phyloP scores from a whole-genome alignment of 2,888 invertebrate genomes.

The Xiphydria camelus region DNA sequence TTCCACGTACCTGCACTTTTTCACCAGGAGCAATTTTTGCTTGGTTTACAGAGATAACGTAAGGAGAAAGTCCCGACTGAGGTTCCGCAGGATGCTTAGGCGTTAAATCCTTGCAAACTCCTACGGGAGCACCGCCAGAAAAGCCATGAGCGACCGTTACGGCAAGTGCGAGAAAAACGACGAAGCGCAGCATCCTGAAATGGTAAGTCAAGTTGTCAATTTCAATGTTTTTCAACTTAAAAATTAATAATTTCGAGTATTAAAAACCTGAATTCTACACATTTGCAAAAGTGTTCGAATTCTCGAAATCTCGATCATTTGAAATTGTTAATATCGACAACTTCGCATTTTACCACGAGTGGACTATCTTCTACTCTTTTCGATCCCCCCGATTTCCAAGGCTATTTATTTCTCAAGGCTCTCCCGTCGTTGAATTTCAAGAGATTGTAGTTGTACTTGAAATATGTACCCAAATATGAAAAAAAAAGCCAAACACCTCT shows the following conservation, averaged over 20 bases:
- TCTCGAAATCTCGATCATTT: too few species aligned
- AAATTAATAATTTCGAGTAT: too few species aligned
- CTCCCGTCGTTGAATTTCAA: not conserved
- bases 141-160: slow-evolving; percentile 4
- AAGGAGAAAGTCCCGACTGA: slow-evolving; percentile 5
- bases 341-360: not conserved
- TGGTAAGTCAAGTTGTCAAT: too few species aligned
- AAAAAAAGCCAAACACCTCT: too few species aligned
- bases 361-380: slow-evolving; percentile 2
- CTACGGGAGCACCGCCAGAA: slow-evolving; percentile 1
- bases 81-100: slow-evolving; percentile 7
- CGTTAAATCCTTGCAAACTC: slow-evolving; percentile 2
- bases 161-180: slow-evolving; percentile 4
- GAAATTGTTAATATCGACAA: too few species aligned
- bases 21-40: not conserved
- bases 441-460: slow-evolving; percentile 16
- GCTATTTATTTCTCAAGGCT: slow-evolving; percentile 4
- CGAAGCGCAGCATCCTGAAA: slow-evolving; percentile 7
- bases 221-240: too few species aligned
- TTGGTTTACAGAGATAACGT: slow-evolving; percentile 2
- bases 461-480: too few species aligned
- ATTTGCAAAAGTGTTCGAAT: too few species aligned
- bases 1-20: slow-evolving; percentile 1
- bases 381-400: not conserved
- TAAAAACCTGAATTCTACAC: too few species aligned